These are phyloP conservation scores for Cairina moschata DNA, from an alignment of 2,113 vertebrate genomes.

Conservation along the genomic window DNA sequence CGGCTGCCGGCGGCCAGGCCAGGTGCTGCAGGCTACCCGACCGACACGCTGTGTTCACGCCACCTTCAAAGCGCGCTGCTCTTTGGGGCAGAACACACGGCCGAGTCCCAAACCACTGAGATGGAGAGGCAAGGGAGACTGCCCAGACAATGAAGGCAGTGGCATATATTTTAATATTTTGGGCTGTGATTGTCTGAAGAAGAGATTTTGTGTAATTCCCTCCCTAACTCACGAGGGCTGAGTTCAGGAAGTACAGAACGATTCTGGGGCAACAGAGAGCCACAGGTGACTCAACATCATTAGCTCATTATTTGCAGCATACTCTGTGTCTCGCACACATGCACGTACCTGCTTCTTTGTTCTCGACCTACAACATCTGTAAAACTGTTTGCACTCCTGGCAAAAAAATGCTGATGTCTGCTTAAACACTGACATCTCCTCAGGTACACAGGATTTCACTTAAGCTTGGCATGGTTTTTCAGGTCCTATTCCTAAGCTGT, in stretches of 20 bases:
- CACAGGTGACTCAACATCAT: constrained; percentile 31
- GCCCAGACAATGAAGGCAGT: constrained; percentile 45
- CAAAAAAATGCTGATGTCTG: constrained; percentile 29
- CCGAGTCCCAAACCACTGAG: constrained; percentile 35
- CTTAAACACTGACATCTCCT: constrained; percentile 17
- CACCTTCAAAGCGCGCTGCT: constrained; percentile 28
- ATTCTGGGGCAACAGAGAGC: neutral
- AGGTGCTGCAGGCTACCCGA: neutral
- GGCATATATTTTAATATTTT: constrained; percentile 23
- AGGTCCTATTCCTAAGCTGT: neutral
- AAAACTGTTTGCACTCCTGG: constrained; percentile 16
- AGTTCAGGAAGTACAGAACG: neutral
- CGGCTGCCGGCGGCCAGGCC: neutral
- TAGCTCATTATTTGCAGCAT: neutral
- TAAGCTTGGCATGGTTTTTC: neutral
- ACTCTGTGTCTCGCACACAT: constrained; percentile 38
- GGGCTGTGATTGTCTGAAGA: constrained; percentile 24
- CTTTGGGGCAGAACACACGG: constrained; percentile 11
- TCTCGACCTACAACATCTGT: constrained; percentile 50
- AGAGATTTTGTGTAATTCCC: neutral
- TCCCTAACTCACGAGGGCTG: neutral
- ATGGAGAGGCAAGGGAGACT: constrained; percentile 1
- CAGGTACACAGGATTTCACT: neutral
- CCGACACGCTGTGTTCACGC: neutral
- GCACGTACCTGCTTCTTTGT: constrained; percentile 53